phyloP scores from a whole-genome alignment of 2,113 vertebrate genomes.

The Melanocharis versteri region DNA sequence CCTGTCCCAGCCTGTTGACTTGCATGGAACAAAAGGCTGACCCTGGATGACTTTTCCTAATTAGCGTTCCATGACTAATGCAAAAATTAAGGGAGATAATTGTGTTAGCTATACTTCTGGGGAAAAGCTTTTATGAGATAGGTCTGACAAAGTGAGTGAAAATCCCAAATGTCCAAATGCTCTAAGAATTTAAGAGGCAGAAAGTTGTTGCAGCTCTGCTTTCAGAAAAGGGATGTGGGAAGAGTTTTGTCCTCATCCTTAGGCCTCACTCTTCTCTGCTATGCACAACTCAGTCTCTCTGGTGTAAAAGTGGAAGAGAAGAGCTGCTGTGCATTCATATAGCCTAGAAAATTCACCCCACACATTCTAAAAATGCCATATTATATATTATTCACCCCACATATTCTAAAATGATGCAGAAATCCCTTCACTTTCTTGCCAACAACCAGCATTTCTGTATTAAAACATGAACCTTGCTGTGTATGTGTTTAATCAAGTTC shows the following conservation, averaged over 20 bases:
- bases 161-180: background rate
- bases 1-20: slow-evolving; percentile 27
- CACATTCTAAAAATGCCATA: background rate
- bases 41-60: slow-evolving; percentile 16
- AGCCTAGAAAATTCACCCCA: background rate
- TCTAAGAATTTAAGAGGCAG: background rate
- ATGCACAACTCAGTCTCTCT: background rate
- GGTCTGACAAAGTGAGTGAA: background rate
- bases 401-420: background rate
- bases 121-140: background rate
- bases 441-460: background rate
- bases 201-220: background rate
- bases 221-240: background rate
- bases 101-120: background rate
- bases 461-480: background rate
- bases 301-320: background rate
- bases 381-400: background rate
- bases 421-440: background rate
- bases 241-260: background rate
- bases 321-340: background rate
- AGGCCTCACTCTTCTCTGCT: background rate
- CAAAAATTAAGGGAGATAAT: slow-evolving; percentile 41
- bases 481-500: background rate
- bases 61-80: background rate
- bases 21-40: background rate